Conservation (phyloP, 1,140 invertebrate genomes). For the Eurosta solidaginis region DNA sequence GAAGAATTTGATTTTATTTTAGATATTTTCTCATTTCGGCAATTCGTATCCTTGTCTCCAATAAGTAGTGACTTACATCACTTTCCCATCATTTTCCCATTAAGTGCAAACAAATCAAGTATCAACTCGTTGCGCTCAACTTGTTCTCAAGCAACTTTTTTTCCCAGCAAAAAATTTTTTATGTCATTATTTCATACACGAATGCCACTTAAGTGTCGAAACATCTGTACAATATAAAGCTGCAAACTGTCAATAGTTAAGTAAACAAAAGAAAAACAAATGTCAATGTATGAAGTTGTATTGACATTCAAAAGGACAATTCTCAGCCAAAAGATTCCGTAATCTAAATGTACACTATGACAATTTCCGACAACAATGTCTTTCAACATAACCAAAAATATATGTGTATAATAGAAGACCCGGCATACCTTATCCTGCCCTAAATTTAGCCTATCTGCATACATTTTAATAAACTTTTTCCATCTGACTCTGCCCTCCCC, state of each 20-base stretch:
- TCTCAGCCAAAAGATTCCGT: neutral
- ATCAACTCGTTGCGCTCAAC: too few species aligned
- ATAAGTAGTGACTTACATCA: too few species aligned
- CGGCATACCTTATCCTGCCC: too few species aligned
- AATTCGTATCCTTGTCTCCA: too few species aligned
- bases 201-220: neutral
- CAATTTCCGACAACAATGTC: neutral
- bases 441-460: too few species aligned
- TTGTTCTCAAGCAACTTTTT: neutral
- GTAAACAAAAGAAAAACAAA: neutral
- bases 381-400: neutral
- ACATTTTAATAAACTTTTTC: too few species aligned
- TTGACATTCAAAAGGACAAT: neutral
- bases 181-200: neutral
- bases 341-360: neutral
- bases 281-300: neutral
- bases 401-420: neutral
- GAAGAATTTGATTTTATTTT: too few species aligned
- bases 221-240: neutral
- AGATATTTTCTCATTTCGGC: too few species aligned
- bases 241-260: neutral
- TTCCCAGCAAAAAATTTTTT: neutral
- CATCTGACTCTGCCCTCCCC: too few species aligned
- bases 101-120: too few species aligned
- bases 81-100: too few species aligned